These are phyloP conservation scores for Cyclophora albipunctata DNA, from an alignment of 2,888 invertebrate species.

Conservation along the genomic window DNA sequence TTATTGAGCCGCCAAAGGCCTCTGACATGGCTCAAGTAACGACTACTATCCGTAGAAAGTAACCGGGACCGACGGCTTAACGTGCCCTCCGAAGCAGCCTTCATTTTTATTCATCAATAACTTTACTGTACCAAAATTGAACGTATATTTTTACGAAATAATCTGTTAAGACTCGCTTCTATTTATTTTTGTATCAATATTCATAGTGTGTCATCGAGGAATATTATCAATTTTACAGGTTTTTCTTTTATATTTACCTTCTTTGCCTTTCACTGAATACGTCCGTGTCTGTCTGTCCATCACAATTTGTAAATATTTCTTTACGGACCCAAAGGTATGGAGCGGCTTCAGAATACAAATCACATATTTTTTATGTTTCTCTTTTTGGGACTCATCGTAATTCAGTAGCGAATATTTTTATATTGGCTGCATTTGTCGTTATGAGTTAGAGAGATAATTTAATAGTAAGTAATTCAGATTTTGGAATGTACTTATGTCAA, in stretches of 20 bases:
- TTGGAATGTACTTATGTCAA: too few relatives aligned
- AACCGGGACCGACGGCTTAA: too few relatives aligned
- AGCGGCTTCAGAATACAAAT: slow-evolving; percentile 17
- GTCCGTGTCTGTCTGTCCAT: slow-evolving; percentile 31
- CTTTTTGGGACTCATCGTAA: slow-evolving; percentile 19
- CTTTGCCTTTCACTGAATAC: slow-evolving; percentile 12
- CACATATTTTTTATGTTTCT: slow-evolving; percentile 11
- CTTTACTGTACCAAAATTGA: too few relatives aligned
- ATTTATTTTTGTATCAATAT: too few relatives aligned
- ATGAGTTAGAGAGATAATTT: background rate
- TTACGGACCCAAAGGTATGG: slow-evolving; percentile 22
- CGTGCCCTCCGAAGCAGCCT: too few relatives aligned
- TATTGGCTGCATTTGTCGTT: slow-evolving; percentile 9
- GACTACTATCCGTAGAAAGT: too few relatives aligned
- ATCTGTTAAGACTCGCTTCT: too few relatives aligned
- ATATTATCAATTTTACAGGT: background rate
- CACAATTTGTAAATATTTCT: slow-evolving; percentile 40
- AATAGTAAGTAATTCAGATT: too few relatives aligned
- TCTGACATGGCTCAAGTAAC: too few relatives aligned
- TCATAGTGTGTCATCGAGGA: background rate
- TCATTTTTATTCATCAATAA: too few relatives aligned
- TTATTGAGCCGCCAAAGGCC: too few relatives aligned
- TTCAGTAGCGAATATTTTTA: slow-evolving; percentile 23
- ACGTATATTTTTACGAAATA: too few relatives aligned
- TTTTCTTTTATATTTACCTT: background rate